Base-by-base conservation (phyloP, 2,888 invertebrate species). In the Aporophyla lueneburgensis region DNA sequence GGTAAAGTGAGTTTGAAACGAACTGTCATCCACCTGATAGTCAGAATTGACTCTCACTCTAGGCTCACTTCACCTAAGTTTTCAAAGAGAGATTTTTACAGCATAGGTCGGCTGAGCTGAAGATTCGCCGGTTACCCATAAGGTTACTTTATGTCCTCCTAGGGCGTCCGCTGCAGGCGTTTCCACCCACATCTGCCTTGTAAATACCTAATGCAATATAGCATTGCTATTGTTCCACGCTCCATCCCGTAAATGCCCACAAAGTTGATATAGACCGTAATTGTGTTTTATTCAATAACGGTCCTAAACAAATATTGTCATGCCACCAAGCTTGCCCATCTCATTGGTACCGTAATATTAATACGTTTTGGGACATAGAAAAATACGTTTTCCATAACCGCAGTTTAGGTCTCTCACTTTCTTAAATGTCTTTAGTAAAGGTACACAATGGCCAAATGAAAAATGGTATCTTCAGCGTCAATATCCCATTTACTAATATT, bases 271-370 rank as follows among this genome's bases (percentile, higher is more conserved):
- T 27, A 46, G 7, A 51, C 33, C 16, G 46, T 40, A 67, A 76
- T 77, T 62, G 21, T 61, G n/a, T 76, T 69, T 56, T 54, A 49
- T 68, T 40, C 74, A 61, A 43, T 49, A 74, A 54, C 27, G n/a
- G 63, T 79, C 80, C 79, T 51, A 63, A 63, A 33, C 46, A 65
- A 78, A 78, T 71, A 71, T 79, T 46, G 33, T 51, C 19, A 2
- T 65, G 33, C 58, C 46, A 65, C 53, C 40, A 54, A n/a, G 71
- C 40, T 61, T 61, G n/a, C 19, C 7, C 24, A 27, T 40, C 70
- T 78, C 59, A 54, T 40, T 76, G n/a, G 9, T 65, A 40, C 27
- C 21, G 40, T 7, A 56, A 49, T 65, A 49, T 46, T 61, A 43
- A 24, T 46, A 33, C 24, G 33, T 54, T 62, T 10, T 49, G 19